phyloP scores from a whole-genome alignment of 2,113 vertebrate genomes.

The Heloderma charlesbogerti region DNA sequence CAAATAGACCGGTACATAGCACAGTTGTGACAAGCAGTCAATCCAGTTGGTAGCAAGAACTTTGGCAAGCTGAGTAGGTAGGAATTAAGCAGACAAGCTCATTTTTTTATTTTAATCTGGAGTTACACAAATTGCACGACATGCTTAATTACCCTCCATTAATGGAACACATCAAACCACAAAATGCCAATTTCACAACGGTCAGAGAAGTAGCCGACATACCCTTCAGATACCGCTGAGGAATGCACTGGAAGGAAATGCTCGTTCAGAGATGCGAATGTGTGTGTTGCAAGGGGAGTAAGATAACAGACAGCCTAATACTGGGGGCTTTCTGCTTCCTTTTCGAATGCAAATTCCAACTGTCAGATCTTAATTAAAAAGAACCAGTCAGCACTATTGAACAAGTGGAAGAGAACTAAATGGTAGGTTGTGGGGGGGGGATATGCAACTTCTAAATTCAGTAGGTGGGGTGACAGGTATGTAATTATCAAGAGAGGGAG shows the following conservation, averaged over 20 bases:
- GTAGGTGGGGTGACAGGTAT: constrained; percentile 78
- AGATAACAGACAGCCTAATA: constrained; percentile 66
- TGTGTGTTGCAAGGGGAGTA: constrained; percentile 7
- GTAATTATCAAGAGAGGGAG: constrained; percentile 80
- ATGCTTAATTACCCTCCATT: constrained; percentile 62
- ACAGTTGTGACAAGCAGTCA: constrained; percentile 39
- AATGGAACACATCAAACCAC: constrained; percentile 56
- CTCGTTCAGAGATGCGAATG: neutral
- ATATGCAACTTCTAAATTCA: constrained; percentile 74
- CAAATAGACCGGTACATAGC: constrained; percentile 27
- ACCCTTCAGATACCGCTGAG: neutral
- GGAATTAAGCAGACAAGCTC: constrained; percentile 46
- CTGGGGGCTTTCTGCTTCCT: constrained; percentile 67
- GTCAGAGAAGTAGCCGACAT: constrained; percentile 24
- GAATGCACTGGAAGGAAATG: constrained; percentile 21
- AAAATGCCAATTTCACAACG: constrained; percentile 55
- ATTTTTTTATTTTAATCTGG: constrained; percentile 38
- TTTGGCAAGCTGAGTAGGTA: constrained; percentile 34
- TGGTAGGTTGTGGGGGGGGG: constrained; percentile 75
- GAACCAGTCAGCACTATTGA: constrained; percentile 80
- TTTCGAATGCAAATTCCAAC: constrained; percentile 84
- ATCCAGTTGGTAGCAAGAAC: constrained; percentile 32
- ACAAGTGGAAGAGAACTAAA: constrained; percentile 80
- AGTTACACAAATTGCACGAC: constrained; percentile 46
- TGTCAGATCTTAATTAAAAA: constrained; percentile 83